Evolutionary conservation across 92 coral and sea anemone genomes (phyloP), one percentile per base, ranked within the genome.

Genomic region (Porites lobata): DNA sequence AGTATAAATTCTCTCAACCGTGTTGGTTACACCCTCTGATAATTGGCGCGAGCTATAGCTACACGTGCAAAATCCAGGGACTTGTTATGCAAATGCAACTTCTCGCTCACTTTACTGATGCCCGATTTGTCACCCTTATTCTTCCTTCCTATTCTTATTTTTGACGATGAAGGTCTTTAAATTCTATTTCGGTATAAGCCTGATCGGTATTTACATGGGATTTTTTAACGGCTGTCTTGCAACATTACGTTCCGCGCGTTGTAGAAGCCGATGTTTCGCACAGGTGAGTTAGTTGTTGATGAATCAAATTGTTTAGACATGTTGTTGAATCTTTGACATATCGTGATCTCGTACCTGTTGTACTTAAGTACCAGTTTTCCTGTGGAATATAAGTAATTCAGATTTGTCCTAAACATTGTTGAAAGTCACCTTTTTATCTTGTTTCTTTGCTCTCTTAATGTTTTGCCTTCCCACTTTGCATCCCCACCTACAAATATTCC

Each of bases 191-290:
- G 12, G 32, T 51, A 15, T 9, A 7, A 18, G 19, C 53, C 47
- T 79, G 63, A 50, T 80, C 52, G 2, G 7, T 78, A 13, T 78
- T 78, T 38, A 17, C 17, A 9, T 38, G 58, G 22, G 19, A 6
- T 38, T n/a, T 32, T 47, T 18, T 43, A 20, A 21, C 53, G 56
- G 24, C 50, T 11, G 54, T 47, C 20, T 19, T 6, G 84, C 75
- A 6, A 29, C 64, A 3, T 51, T 80, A 15, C 74, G 67, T 22
- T 72, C 87, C 19, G 79, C 79, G 52, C 78, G 79, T 57, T 83
- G 87, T 58, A 74, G 43, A 50, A 83, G 79, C 47, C 70, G 87
- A 17, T 83, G 87, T 24, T 20, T 83, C 8, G 57, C 86, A n/a
- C 56, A 82, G 86, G 86, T 82, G 69, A 70, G 86, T 78, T 14